Conservation (phyloP, 2,113 vertebrate genomes). For the Oncorhynchus keta region DNA sequence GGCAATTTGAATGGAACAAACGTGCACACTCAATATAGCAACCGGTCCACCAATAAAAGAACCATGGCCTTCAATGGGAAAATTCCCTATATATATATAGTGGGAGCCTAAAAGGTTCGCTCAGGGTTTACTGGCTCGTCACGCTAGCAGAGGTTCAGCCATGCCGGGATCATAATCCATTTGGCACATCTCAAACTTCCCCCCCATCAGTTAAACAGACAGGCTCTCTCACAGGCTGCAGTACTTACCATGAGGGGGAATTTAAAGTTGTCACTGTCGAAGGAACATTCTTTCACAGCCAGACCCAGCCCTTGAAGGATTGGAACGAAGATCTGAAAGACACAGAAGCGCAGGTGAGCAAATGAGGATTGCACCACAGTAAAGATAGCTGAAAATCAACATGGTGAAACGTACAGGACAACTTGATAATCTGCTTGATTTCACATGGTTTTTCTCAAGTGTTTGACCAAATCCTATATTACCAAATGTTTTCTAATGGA, state of each 20-base stretch:
- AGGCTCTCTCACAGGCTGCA: conserved; percentile 4
- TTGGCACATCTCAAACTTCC: neutral
- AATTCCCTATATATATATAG: no score
- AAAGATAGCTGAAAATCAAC: neutral
- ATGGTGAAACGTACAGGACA: neutral
- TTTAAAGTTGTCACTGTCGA: conserved; percentile 98
- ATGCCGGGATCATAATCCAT: neutral
- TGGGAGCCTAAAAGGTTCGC: no score
- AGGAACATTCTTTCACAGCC: conserved; percentile 96
- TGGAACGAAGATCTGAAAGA: conserved; percentile 89
- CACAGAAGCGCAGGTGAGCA: conserved; percentile 15
- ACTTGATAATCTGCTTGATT: no score
- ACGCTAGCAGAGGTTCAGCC: neutral
- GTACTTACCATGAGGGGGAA: conserved; percentile 93
- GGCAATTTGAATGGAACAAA: no score
- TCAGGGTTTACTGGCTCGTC: neutral
- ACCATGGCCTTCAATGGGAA: no score
- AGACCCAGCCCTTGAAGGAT: conserved; percentile 91
- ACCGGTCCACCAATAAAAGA: no score
- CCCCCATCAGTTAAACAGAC: neutral
- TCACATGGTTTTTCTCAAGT: no score
- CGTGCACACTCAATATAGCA: no score
- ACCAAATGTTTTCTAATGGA: no score
- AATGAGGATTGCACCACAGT: neutral
- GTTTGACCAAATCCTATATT: no score